phyloP scores from a whole-genome alignment of 2,797 vertebrate species.

The Lagorchestes hirsutus region DNA sequence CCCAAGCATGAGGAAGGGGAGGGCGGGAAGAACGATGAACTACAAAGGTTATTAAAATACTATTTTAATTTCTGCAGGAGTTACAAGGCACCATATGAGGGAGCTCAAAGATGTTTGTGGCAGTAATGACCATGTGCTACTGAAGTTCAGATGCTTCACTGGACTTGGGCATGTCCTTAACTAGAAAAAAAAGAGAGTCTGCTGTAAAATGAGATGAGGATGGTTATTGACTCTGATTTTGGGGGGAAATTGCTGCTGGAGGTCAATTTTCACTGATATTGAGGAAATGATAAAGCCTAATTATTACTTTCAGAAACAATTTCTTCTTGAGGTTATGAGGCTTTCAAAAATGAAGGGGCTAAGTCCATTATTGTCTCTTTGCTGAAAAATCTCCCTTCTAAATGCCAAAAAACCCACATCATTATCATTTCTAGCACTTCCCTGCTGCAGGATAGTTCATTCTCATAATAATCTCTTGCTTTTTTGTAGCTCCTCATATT shows the following conservation, averaged over 20 bases:
- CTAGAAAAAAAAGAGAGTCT: background rate
- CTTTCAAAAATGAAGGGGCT: background rate
- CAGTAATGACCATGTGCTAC: background rate
- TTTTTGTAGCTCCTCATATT: background rate
- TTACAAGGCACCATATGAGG: background rate
- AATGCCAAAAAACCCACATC: background rate
- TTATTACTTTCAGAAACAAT: background rate
- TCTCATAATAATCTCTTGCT: background rate
- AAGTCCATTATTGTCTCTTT: background rate
- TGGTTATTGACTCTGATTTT: background rate
- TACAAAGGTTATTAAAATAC: conserved; percentile 36
- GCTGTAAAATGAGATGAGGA: background rate
- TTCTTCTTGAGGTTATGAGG: background rate
- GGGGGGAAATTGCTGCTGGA: background rate
- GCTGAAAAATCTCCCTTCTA: background rate
- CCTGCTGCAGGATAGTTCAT: background rate
- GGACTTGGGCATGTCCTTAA: background rate
- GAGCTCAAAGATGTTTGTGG: background rate
- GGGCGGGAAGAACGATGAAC: background rate
- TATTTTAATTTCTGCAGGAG: conserved; percentile 25
- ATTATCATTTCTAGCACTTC: background rate
- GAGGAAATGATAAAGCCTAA: background rate
- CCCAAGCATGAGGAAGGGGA: conserved; percentile 21
- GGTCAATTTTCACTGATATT: background rate
- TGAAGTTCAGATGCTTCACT: background rate